Evolutionary conservation across 2,113 vertebrate species (phyloP), one percentile per base, ranked within the genome.

Genomic region (Indri indri): DNA sequence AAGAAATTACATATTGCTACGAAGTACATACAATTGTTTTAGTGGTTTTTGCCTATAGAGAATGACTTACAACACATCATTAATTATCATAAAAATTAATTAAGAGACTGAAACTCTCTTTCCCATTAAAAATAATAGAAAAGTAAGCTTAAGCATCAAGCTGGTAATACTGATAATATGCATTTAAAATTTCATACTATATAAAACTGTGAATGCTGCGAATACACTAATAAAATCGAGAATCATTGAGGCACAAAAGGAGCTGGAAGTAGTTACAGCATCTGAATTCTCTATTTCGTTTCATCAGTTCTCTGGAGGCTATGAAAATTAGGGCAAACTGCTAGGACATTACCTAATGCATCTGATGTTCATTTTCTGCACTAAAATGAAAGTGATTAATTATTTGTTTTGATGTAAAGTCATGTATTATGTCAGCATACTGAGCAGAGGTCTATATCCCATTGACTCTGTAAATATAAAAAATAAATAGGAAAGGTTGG

Each of bases 81-180:
- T 22, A 90, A 47, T 63, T 85, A 42, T 71, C 54, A 87, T 86
- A 90, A 92, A 91, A 90, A 73, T 61, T 83, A 94, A 85, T 40
- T 9, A 90, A 70, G 30, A 91, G 22, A 32, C 4, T 13, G 3
- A 88, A 90, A 54, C 10, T 40, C 20, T 70, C 27, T 71, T 80
- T 86, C 2, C 20, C 17, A 34, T 42, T 92, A 70, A 97, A 96
- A 88, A 59, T 76, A 79, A 73, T 47, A 82, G 25, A 32, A 83
- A 97, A 84, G 8, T 59, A 27, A 84, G 18, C 11, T 52, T 84
- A 77, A 52, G 27, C 4, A 93, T 73, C 66, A 88, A 23, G 7
- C 5, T 84, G 42, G 2, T 45, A 76, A 81, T 76, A 80, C 6
- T 71, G 42, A 73, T 65, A 52, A 63, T 40, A 45, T 52, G 9